Percentiles rank a stretch among this genome's conserved stretches.
These are phyloP conservation scores for Berghia stephanieae DNA, from an alignment of 1,140 invertebrate species.

Conservation along the genomic window DNA sequence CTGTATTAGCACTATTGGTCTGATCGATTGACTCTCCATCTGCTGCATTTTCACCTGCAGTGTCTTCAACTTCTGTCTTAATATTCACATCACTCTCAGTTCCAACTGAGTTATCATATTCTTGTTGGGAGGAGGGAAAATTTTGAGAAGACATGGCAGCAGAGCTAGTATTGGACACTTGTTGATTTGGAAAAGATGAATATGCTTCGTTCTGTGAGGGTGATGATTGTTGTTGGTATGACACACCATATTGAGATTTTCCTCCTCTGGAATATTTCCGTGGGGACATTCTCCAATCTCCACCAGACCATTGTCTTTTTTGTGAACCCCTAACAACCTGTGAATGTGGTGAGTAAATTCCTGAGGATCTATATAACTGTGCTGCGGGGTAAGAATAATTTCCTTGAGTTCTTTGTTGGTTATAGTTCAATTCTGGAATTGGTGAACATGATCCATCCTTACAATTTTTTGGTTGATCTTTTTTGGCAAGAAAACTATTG, in stretches of 20 bases:
- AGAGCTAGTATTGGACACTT: too few species aligned
- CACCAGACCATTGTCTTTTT: conserved; percentile 15
- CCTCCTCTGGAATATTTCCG: conserved; percentile 14
- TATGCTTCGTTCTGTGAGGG: too few species aligned
- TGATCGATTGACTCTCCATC: not conserved
- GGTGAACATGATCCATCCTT: conserved; percentile 17
- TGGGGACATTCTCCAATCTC: conserved; percentile 20
- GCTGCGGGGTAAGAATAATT: too few species aligned
- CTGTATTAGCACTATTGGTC: not conserved
- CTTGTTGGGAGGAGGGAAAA: too few species aligned
- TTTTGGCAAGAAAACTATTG: conserved; percentile 38
- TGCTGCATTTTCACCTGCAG: not conserved
- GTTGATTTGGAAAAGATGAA: too few species aligned
- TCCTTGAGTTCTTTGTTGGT: too few species aligned
- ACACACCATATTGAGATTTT: too few species aligned
- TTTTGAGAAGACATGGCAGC: too few species aligned
- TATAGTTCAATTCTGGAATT: conserved; percentile 3
- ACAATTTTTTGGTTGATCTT: conserved; percentile 7
- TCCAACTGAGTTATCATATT: too few species aligned
- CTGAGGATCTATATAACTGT: not conserved
- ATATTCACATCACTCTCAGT: conserved; percentile 9
- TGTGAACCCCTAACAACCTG: conserved; percentile 7
- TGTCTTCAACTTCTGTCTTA: conserved; percentile 27
- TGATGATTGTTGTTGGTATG: too few species aligned
- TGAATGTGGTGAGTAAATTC: conserved; percentile 23